These are phyloP conservation scores for Cotesia glomerata DNA, from an alignment of 1,140 invertebrate genomes.

Conservation along the genomic window DNA sequence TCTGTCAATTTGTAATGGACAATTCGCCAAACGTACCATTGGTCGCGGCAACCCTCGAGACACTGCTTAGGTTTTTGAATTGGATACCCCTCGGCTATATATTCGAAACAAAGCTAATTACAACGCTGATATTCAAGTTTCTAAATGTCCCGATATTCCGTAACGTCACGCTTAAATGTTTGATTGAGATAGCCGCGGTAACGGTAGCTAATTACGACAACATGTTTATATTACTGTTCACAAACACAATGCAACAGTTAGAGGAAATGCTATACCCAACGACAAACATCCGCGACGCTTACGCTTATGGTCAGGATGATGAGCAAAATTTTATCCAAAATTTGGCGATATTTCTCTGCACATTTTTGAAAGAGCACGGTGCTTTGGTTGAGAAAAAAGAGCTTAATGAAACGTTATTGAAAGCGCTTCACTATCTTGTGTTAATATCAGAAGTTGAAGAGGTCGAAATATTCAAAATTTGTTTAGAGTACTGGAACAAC, in stretches of 20 bases:
- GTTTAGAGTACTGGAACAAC: slow-evolving; percentile 98
- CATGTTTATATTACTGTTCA: slow-evolving; percentile 87
- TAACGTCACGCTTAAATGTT: slow-evolving; percentile 97
- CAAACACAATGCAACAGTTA: slow-evolving; percentile 88
- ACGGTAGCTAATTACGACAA: slow-evolving; percentile 89
- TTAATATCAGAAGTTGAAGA: slow-evolving; percentile 99
- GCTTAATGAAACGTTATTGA: slow-evolving; percentile 74
- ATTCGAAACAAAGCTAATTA: slow-evolving; percentile 98
- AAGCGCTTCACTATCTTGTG: slow-evolving; percentile 92
- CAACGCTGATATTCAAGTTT: slow-evolving; percentile 96
- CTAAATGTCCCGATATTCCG: slow-evolving; percentile 96
- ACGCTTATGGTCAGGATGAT: slow-evolving; percentile 89
- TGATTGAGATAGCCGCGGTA: slow-evolving; percentile 96
- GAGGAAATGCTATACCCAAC: slow-evolving; percentile 89
- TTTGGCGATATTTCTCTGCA: slow-evolving; percentile 95
- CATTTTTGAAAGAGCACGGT: slow-evolving; percentile 95
- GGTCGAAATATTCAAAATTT: slow-evolving; percentile 99
- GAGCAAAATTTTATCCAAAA: slow-evolving; percentile 99
- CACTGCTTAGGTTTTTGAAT: slow-evolving; percentile 94
- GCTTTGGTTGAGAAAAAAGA: slow-evolving; percentile 83
- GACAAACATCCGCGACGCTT: slow-evolving; percentile 93
- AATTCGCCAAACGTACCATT: slow-evolving; percentile 96
- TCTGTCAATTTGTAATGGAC: slow-evolving; percentile 98
- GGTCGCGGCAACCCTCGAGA: slow-evolving; percentile 94
- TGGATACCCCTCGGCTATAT: slow-evolving; percentile 99